Conservation (phyloP, 1,140 invertebrate genomes). For the Ostrea denselamellosa region DNA sequence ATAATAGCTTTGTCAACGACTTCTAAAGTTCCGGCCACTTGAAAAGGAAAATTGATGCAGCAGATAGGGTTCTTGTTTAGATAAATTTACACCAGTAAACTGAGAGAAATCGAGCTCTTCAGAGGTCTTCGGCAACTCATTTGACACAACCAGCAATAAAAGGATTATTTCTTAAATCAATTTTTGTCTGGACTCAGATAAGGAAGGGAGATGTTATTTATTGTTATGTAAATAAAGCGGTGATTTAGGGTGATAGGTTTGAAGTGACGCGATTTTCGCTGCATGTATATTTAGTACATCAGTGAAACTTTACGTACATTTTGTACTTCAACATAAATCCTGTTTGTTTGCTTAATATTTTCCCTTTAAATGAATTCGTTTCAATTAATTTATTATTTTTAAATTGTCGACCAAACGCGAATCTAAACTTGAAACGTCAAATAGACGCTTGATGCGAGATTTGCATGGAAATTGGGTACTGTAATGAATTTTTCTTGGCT, state of each 20-base stretch:
- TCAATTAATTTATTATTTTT: not conserved
- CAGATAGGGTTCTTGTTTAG: conserved; percentile 14
- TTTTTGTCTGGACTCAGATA: conserved; percentile 1
- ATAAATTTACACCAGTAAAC: conserved; percentile 11
- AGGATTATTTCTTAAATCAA: conserved; percentile 10
- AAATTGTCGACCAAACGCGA: not conserved
- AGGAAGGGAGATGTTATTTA: not conserved
- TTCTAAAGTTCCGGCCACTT: not conserved
- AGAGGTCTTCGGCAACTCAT: not conserved
- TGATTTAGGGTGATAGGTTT: not conserved
- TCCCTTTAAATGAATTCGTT: not conserved
- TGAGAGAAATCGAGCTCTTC: not conserved
- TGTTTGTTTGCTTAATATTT: not conserved
- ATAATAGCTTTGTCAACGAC: conserved; percentile 20
- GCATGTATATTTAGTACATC: not conserved
- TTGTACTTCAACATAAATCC: not conserved
- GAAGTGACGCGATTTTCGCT: not conserved
- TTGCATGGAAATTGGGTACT: not conserved
- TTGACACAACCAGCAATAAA: not conserved
- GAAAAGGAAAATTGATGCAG: conserved; percentile 30
- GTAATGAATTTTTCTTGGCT: no score
- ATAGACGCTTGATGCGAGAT: not conserved
- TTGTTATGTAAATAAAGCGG: not conserved
- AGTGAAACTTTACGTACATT: not conserved
- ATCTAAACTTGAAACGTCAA: not conserved